Evolutionary conservation across 64 coral and sea anemone species (phyloP).

Genomic region (Exaiptasia diaphana): DNA sequence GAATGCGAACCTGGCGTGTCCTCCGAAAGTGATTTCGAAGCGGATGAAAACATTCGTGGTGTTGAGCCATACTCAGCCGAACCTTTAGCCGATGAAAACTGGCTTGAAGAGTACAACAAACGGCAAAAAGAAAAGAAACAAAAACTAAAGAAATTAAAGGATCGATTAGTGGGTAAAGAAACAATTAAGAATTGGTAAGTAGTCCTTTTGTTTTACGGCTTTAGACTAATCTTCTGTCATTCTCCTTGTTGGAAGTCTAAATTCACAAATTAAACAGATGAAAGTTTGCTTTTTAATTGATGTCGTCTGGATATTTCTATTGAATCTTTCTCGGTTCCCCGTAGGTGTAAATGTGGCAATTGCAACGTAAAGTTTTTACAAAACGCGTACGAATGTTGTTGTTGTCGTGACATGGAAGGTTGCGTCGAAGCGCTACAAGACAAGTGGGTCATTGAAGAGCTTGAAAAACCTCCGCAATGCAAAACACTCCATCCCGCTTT

Average conservation of each 20-base stretch:
- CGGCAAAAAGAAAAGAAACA: slow-evolving; percentile 32
- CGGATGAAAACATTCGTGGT: not conserved
- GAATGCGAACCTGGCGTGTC: not conserved
- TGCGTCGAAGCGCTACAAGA: not conserved
- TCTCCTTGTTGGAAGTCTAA: not conserved
- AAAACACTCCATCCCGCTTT: slow-evolving; percentile 22
- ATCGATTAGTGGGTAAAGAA: slow-evolving; percentile 12
- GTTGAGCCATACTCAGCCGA: slow-evolving; percentile 15
- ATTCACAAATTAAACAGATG: not conserved
- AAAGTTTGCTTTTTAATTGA: not conserved
- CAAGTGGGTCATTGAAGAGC: not conserved
- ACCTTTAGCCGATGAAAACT: slow-evolving; percentile 31
- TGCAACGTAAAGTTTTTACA: not conserved
- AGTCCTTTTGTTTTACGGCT: no score
- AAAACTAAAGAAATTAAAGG: not conserved
- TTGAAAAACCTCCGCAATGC: not conserved
- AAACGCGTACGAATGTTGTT: not conserved
- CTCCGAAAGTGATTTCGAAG: not conserved
- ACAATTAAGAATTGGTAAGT: slow-evolving; percentile 33
- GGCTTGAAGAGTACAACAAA: slow-evolving; percentile 38
- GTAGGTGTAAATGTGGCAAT: not conserved
- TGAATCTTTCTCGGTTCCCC: not conserved
- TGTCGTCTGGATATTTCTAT: not conserved
- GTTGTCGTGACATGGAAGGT: not conserved
- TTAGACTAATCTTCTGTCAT: not conserved